phyloP scores from a whole-genome alignment of 2,797 vertebrate species.

The Mastacembelus armatus region DNA sequence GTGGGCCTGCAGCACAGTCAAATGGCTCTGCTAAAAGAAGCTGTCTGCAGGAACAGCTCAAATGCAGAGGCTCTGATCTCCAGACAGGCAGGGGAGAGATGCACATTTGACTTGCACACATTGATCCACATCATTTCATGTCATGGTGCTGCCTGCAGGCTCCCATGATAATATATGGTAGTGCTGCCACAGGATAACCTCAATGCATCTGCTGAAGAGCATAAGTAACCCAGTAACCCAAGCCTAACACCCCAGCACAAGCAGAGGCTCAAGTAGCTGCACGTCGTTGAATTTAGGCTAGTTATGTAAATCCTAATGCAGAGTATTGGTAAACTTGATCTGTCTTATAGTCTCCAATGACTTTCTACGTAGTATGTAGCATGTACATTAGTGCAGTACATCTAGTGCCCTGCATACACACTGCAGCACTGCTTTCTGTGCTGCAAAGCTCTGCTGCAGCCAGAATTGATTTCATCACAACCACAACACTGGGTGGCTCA shows the following conservation, averaged over 20 bases:
- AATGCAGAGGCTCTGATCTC: slow-evolving; percentile 45
- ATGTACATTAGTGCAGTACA: slow-evolving; percentile 29
- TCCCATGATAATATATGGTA: slow-evolving; percentile 35
- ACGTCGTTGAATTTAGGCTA: slow-evolving; percentile 41
- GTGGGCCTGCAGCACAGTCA: slow-evolving; percentile 47
- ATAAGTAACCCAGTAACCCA: slow-evolving; percentile 29
- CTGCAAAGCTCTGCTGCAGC: slow-evolving; percentile 69
- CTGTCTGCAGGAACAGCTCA: slow-evolving; percentile 39
- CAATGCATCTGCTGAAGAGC: slow-evolving; percentile 27
- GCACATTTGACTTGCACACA: slow-evolving; percentile 39
- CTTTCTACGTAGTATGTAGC: slow-evolving; percentile 2
- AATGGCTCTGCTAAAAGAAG: slow-evolving; percentile 43
- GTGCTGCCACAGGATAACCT: slow-evolving; percentile 28
- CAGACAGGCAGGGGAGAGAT: slow-evolving; percentile 43
- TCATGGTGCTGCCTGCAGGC: slow-evolving; percentile 20
- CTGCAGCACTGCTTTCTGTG: slow-evolving; percentile 61
- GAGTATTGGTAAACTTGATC: slow-evolving; percentile 43
- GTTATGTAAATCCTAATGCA: slow-evolving; percentile 48
- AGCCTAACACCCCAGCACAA: slow-evolving; percentile 24
- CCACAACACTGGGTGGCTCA: slow-evolving; percentile 40
- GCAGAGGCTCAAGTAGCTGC: slow-evolving; percentile 24
- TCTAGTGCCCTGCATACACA: slow-evolving; percentile 46
- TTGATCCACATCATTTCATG: slow-evolving; percentile 54
- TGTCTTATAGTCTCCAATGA: slow-evolving; percentile 24
- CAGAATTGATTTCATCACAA: slow-evolving; percentile 68